These are phyloP conservation scores for Calephelis perditalis DNA, from an alignment of 2,888 invertebrate species.

Conservation along the genomic window DNA sequence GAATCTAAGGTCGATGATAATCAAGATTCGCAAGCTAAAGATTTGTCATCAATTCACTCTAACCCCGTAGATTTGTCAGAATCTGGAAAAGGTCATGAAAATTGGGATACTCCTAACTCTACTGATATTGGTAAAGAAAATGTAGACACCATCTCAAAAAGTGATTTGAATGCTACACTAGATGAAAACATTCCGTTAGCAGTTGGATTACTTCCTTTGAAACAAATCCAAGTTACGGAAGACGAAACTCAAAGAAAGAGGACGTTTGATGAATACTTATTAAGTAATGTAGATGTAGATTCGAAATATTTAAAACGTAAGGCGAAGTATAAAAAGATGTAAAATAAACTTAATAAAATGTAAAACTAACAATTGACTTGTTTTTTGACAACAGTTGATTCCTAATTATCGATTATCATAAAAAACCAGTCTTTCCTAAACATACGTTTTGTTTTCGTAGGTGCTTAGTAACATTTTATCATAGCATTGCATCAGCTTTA, in stretches of 20 bases:
- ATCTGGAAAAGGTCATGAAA: slow-evolving; percentile 38
- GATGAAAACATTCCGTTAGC: slow-evolving; percentile 63
- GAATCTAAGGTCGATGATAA: slow-evolving; percentile 25
- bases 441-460: too few relatives aligned
- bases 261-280: slow-evolving; percentile 42
- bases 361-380: too few relatives aligned
- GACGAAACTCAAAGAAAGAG: slow-evolving; percentile 49
- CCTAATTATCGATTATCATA: too few relatives aligned
- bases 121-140: slow-evolving; percentile 35
- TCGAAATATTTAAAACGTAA: slow-evolving; percentile 67
- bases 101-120: slow-evolving; percentile 35
- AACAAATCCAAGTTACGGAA: slow-evolving; percentile 46
- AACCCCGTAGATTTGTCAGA: slow-evolving; percentile 46
- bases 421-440: too few relatives aligned
- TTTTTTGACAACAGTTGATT: too few relatives aligned
- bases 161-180: slow-evolving; percentile 22
- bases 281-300: slow-evolving; percentile 54
- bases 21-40: slow-evolving; percentile 16
- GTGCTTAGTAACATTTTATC: too few relatives aligned
- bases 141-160: slow-evolving; percentile 44
- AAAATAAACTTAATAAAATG: background rate
- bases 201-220: slow-evolving; percentile 63
- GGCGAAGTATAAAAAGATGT: slow-evolving; percentile 56
- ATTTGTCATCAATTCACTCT: slow-evolving; percentile 28
- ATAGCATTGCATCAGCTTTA: too few relatives aligned